These are phyloP conservation scores for Phaethornis superciliosus DNA, from an alignment of 2,113 vertebrate genomes.

Conservation along the genomic window DNA sequence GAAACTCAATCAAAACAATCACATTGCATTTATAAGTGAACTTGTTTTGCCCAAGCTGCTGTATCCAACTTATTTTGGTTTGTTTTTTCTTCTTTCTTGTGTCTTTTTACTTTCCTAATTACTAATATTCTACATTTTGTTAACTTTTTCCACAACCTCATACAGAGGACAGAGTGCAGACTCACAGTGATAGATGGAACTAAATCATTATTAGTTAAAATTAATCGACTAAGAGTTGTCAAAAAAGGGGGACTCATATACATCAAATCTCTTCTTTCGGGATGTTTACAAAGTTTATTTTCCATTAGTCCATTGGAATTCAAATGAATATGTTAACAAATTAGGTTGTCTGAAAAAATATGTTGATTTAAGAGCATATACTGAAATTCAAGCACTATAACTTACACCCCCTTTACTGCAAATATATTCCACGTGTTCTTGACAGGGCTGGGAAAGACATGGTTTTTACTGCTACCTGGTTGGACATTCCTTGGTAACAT, in stretches of 20 bases:
- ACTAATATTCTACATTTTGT: neutral
- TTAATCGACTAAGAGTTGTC: neutral
- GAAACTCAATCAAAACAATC: neutral
- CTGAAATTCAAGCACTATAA: neutral
- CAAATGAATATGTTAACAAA: neutral
- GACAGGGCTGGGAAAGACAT: conserved; percentile 84
- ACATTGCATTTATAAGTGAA: neutral
- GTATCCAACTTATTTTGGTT: neutral
- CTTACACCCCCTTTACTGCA: neutral
- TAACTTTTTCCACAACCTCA: neutral
- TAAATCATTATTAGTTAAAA: neutral
- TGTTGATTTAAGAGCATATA: neutral
- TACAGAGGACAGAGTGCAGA: neutral
- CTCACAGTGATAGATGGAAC: neutral
- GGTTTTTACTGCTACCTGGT: conserved; percentile 85
- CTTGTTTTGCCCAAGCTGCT: neutral
- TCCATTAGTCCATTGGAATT: neutral
- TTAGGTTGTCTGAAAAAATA: neutral
- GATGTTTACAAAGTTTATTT: neutral
- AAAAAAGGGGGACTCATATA: neutral
- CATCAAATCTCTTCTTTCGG: neutral
- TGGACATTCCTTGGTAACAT: conserved; percentile 77
- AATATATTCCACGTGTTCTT: neutral
- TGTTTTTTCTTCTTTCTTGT: neutral
- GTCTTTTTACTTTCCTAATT: neutral